phyloP scores from a whole-genome alignment of 2,888 invertebrate species.

The Eupithecia vulgata region DNA sequence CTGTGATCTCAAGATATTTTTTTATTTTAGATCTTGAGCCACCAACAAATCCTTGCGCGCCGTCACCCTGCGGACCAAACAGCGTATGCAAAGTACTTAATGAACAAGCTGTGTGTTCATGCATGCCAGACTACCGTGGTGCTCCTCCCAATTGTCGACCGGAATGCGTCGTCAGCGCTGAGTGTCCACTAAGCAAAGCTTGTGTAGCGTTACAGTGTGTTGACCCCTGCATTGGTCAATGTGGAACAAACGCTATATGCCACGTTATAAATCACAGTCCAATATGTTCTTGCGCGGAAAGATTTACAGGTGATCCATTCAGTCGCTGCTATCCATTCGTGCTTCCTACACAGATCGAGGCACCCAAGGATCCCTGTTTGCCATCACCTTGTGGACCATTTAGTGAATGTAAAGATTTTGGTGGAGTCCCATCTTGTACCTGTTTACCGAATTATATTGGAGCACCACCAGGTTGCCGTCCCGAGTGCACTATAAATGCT shows the following conservation, averaged over 20 bases:
- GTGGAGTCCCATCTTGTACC: constrained; percentile 86
- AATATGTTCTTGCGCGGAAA: constrained; percentile 86
- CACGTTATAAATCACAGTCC: constrained; percentile 89
- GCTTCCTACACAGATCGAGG: constrained; percentile 54
- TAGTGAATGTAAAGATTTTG: constrained; percentile 85
- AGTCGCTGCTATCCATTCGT: constrained; percentile 80
- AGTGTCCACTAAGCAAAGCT: constrained; percentile 87
- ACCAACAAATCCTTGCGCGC: constrained; percentile 86
- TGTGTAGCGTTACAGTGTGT: constrained; percentile 88
- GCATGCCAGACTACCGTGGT: constrained; percentile 86
- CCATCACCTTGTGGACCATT: constrained; percentile 88
- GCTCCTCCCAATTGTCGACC: constrained; percentile 88
- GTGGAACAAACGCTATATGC: constrained; percentile 89
- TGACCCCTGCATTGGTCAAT: constrained; percentile 89
- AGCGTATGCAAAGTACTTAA: constrained; percentile 90
- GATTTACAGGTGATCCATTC: constrained; percentile 87
- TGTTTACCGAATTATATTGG: constrained; percentile 87
- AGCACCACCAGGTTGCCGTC: constrained; percentile 88
- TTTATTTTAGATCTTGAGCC: constrained; percentile 63
- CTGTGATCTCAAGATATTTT: not conserved
- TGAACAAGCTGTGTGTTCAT: constrained; percentile 88
- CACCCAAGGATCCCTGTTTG: constrained; percentile 81
- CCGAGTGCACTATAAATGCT: constrained; percentile 88
- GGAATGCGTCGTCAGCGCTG: constrained; percentile 88
- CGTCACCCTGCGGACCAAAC: constrained; percentile 93